Evolutionary conservation across 2,113 vertebrate genomes (phyloP), one percentile per base, ranked within the genome.

Genomic region (Ibidorhyncha struthersii): DNA sequence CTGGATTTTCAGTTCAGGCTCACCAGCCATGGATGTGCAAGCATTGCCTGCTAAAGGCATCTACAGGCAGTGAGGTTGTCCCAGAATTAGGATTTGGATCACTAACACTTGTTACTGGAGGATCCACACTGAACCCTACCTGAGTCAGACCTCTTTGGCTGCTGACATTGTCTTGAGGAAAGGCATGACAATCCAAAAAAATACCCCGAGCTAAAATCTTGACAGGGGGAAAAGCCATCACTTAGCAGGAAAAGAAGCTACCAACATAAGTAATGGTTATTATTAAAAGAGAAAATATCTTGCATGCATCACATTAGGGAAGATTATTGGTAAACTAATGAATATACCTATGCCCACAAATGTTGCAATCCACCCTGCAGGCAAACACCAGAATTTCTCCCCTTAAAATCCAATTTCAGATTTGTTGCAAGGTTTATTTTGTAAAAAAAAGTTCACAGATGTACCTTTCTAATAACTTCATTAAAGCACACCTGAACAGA

Each of bases 401-500:
- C 59, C n/a, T 55, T 40, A 80, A 91, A 82, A 78, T 41, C 29
- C 61, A 85, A 34, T 79, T 91, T 67, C 30, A 53, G 32, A 52
- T 82, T 71, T 84, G 20, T 78, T 81, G 45, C 21, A 66, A 91
- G 52, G 10, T 92, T 82, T 65, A 8, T 79, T 86, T 92, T 76
- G 19, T 69, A 27, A 76, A 53, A 67, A n/a, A 52, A 90, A 43
- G 8, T 70, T 86, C 71, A 81, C 62, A 94, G 79, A 83, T 66
- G 50, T 83, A 88, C 56, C 91, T 89, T 76, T 43, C 34, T 78
- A 73, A 92, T 49, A 94, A 82, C 52, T 69, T 91, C 66, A 93
- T 87, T 85, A 87, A 85, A 91, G 20, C 45, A 78, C 25, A 94
- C 67, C 47, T 72, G 69, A 91, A 71, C 65, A 93, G 81, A 95